Evolutionary conservation across 2,888 invertebrate species (phyloP).

Genomic region (Noctua pronuba): DNA sequence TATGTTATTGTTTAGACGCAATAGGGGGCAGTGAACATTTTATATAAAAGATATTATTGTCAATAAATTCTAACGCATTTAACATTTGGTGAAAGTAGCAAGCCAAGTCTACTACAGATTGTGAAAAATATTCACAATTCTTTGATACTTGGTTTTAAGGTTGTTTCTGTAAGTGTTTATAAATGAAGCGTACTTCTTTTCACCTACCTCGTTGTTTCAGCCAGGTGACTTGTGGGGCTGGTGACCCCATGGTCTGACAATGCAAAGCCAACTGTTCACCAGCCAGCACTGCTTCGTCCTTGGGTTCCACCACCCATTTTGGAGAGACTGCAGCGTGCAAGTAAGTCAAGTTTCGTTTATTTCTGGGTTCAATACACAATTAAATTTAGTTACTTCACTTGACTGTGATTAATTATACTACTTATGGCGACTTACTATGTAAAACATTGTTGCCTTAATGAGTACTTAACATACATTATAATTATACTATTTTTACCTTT

Average conservation of each 20-base stretch:
- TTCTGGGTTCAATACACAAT: conserved; percentile 18
- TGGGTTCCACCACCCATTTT: conserved; percentile 93
- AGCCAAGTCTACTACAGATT: not conserved
- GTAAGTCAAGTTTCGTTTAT: conserved; percentile 39
- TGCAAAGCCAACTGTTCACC: conserved; percentile 92
- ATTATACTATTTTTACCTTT: conserved; percentile 58
- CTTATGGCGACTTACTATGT: conserved; percentile 12
- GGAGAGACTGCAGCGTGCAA: conserved; percentile 92
- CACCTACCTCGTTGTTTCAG: conserved; percentile 92
- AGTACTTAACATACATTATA: conserved; percentile 42
- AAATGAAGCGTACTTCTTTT: not conserved
- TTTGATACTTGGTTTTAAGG: not conserved
- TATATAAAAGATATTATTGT: not conserved
- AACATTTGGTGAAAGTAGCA: not conserved
- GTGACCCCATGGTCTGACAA: conserved; percentile 94
- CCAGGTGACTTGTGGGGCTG: conserved; percentile 93
- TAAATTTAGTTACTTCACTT: not conserved
- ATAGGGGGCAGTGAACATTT: not conserved
- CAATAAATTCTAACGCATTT: not conserved
- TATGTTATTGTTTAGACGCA: not conserved
- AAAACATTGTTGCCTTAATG: conserved; percentile 31
- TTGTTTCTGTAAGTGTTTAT: not conserved
- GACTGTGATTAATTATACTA: conserved; percentile 23
- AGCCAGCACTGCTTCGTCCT: conserved; percentile 93
- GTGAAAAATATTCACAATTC: not conserved